phyloP scores from a whole-genome alignment of 2,888 invertebrate genomes.

The Lasioglossum leucozonium region DNA sequence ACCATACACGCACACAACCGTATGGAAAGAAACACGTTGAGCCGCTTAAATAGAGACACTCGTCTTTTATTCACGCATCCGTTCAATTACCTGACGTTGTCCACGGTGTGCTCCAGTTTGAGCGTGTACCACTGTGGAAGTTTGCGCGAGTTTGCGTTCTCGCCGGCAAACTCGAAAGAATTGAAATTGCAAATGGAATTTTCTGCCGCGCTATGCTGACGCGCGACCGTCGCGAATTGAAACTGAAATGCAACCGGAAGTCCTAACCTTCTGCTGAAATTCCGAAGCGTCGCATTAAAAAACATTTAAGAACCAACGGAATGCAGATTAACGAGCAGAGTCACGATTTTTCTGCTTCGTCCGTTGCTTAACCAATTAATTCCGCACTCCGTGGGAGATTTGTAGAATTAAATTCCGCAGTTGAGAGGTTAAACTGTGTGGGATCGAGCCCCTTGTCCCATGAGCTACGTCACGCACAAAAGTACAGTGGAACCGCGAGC shows the following conservation, averaged over 20 bases:
- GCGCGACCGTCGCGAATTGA: background rate
- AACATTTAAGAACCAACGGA: background rate
- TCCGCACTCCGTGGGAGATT: too few species aligned
- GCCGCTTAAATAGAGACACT: background rate
- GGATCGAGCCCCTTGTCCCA: too few species aligned
- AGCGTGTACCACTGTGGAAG: background rate
- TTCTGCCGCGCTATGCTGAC: background rate
- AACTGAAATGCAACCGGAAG: background rate
- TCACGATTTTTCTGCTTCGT: background rate
- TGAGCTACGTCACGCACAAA: too few species aligned
- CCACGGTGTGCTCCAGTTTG: background rate
- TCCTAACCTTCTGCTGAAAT: background rate
- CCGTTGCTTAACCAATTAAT: too few species aligned
- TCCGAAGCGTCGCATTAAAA: background rate
- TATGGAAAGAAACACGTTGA: background rate
- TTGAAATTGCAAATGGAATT: background rate
- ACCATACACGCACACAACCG: background rate
- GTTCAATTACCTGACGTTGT: slow-evolving; percentile 11
- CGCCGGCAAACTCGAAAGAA: background rate
- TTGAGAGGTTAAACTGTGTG: too few species aligned
- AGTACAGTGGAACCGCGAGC: too few species aligned
- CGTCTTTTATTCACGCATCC: slow-evolving; percentile 18
- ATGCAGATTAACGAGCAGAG: background rate
- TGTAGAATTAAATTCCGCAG: too few species aligned
- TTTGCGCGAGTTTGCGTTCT: background rate